These are phyloP conservation scores for Tanypteryx hageni DNA, from an alignment of 2,888 invertebrate species.

Conservation along the genomic window DNA sequence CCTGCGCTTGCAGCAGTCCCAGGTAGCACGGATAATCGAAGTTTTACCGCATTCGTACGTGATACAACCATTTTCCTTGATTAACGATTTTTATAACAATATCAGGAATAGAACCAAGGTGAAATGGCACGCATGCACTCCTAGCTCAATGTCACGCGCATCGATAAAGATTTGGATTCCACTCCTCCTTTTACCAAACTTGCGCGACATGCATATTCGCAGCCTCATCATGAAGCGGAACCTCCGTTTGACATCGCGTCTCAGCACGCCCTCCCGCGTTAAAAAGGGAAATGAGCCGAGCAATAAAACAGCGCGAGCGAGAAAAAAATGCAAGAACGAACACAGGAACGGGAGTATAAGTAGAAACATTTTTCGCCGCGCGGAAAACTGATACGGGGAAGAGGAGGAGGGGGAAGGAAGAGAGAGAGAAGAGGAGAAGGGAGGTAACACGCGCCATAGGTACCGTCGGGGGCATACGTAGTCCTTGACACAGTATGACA, in stretches of 20 bases:
- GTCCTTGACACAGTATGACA: slow-evolving; percentile 32
- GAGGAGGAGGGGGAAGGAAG: not conserved
- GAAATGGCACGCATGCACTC: too few relatives aligned
- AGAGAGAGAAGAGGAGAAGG: not conserved
- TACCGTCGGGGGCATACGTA: slow-evolving; percentile 4
- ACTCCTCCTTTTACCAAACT: too few relatives aligned
- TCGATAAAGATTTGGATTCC: too few relatives aligned
- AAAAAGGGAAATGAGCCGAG: slow-evolving; percentile 42
- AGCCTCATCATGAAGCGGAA: not conserved
- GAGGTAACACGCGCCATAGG: slow-evolving; percentile 23
- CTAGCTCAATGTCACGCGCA: too few relatives aligned
- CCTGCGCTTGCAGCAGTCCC: too few relatives aligned
- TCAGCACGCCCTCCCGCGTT: not conserved
- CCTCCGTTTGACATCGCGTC: not conserved
- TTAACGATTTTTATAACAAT: too few relatives aligned
- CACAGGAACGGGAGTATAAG: not conserved
- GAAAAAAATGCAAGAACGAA: not conserved
- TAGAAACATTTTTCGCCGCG: slow-evolving; percentile 7
- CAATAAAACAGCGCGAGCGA: not conserved
- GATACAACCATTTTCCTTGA: too few relatives aligned
- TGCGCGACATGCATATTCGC: not conserved
- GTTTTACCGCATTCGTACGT: too few relatives aligned
- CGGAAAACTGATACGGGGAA: slow-evolving; percentile 23
- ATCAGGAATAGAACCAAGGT: too few relatives aligned
- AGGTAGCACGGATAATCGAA: too few relatives aligned